These are phyloP conservation scores for Trachelus stipa DNA, from an alignment of 2,888 invertebrate genomes.

Conservation along the genomic window DNA sequence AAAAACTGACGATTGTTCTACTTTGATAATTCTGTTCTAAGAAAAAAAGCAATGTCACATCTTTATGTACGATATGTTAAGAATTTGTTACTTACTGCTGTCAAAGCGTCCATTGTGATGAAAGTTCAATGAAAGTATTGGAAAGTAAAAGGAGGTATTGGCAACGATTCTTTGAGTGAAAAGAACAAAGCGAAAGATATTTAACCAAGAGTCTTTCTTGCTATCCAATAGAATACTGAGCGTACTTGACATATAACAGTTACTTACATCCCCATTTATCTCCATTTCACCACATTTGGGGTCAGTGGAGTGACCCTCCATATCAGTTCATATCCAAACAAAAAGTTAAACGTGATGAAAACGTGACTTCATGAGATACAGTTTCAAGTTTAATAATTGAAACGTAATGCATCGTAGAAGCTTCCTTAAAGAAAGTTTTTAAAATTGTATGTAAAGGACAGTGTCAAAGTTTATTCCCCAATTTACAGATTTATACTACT, in stretches of 20 bases:
- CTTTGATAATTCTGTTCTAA: background rate
- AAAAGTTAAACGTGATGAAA: slow-evolving; percentile 60
- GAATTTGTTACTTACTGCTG: slow-evolving; percentile 4
- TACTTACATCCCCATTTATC: slow-evolving; percentile 64
- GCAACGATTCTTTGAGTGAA: slow-evolving; percentile 15
- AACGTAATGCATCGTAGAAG: slow-evolving; percentile 33
- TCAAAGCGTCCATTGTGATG: background rate
- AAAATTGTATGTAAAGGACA: background rate
- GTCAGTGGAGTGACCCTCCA: slow-evolving; percentile 61
- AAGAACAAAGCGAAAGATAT: slow-evolving; percentile 10
- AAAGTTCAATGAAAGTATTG: background rate
- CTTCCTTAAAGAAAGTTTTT: background rate
- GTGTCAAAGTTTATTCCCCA: background rate
- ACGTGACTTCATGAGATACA: slow-evolving; percentile 50
- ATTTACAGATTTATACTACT: background rate
- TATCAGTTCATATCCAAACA: slow-evolving; percentile 52
- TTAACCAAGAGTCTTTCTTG: background rate
- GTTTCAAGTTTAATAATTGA: slow-evolving; percentile 13
- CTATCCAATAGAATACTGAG: slow-evolving; percentile 42
- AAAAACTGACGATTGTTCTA: background rate
- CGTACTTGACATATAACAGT: slow-evolving; percentile 35
- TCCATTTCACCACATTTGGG: slow-evolving; percentile 55
- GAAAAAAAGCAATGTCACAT: background rate
- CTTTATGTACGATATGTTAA: background rate
- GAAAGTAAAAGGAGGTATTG: background rate